Evolutionary conservation across 2,113 vertebrate genomes (phyloP).

Genomic region (Urocolius indicus): DNA sequence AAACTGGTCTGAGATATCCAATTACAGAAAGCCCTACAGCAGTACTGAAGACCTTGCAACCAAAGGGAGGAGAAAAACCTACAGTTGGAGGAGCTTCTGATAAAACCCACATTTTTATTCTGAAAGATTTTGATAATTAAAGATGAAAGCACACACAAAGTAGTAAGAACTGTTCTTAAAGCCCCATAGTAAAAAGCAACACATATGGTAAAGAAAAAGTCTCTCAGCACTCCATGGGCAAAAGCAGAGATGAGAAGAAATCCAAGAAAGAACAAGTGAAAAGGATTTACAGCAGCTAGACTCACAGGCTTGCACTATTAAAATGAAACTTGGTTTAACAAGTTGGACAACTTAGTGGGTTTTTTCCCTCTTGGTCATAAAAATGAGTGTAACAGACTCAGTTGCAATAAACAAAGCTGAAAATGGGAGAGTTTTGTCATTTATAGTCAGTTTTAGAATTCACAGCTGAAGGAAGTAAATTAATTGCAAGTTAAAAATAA

Average conservation of each 20-base stretch:
- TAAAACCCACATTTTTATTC: neutral
- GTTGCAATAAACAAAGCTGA: neutral
- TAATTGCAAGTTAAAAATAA: neutral
- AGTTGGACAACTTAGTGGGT: neutral
- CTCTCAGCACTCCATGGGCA: neutral
- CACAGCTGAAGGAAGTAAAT: neutral
- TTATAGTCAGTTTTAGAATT: neutral
- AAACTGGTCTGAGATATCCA: neutral
- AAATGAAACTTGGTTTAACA: neutral
- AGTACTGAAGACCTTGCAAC: neutral
- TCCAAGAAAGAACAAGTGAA: neutral
- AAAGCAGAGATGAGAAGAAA: neutral
- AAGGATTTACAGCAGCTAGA: neutral
- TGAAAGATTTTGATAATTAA: neutral
- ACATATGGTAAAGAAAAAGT: neutral
- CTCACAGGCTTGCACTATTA: neutral
- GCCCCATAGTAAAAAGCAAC: neutral
- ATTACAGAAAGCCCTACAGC: neutral
- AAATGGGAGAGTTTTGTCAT: neutral
- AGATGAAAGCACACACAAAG: neutral
- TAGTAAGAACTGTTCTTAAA: neutral
- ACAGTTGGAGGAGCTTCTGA: neutral
- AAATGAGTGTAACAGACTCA: neutral
- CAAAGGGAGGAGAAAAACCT: neutral
- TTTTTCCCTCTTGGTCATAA: neutral